Base-by-base conservation (phyloP, 1,140 invertebrate species). In the Drosophila arawakana region DNA sequence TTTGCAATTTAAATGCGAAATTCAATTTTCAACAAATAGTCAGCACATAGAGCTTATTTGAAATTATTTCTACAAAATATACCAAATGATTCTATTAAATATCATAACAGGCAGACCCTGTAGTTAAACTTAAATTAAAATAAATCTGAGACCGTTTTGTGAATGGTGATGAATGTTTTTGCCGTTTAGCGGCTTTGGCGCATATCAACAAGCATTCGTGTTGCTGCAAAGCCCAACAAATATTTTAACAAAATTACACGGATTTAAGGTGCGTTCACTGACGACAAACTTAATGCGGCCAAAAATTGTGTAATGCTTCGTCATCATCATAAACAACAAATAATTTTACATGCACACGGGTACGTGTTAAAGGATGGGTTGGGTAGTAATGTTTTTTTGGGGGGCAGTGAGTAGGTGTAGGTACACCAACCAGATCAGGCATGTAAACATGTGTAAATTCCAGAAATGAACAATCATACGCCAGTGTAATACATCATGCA, bases 391-490 rank as follows among this genome's bases (percentile, higher is more conserved):
- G 30, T 46, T 2, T 30, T 47, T 47, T 18, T n/a, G 15, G 44
- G 34, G 21, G 4, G n/a, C 6, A 4, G 18, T 2, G 41, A 34
- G 21, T 30, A 30, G 25, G 25, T 30, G 25, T 30, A 30, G 21
- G 3, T 68, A 41, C 61, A 41, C 41, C 41, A 35, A 35, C 52
- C 39, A 63, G 47, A 66, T 43, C 69, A 63, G 62, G 73, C 79
- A 68, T 86, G 83, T 79, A 86, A 82, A 88, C 84, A 88, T 78
- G 84, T 88, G 84, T 89, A 88, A 89, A 88, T 80, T 89, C 74
- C 73, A 68, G 73, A 84, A 88, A 88, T 88, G 84, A 88, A 88
- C 83, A 88, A 89, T 88, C 83, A 88, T 83, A 88, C 66, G 74
- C 67, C 70, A 83, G 73, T 78, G 78, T 84, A 89, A 88, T 88